Base-by-base conservation (phyloP, 2,797 vertebrate genomes). In the Smutsia temminckii region DNA sequence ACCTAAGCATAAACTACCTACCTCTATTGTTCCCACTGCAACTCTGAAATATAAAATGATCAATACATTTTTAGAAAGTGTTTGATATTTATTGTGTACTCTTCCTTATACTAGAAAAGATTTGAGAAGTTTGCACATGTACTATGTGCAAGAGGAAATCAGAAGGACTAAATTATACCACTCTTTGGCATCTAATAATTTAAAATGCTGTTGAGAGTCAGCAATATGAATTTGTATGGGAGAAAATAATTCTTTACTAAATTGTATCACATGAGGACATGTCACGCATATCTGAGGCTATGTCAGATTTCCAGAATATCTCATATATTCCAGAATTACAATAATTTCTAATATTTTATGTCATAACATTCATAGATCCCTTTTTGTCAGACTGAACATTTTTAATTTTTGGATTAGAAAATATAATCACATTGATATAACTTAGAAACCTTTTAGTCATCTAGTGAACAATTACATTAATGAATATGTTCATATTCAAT, bases 401-500 rank as follows among this genome's bases (percentile, higher is more conserved):
- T 46, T 78, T 55, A 49, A 49, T 74, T 85, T 93, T 91, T 29
- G 21, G 6, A 46, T 75, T 84, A 91, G 63, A 94, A 96, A 92
- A 71, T 55, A 72, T n/a, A 85, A 34, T 87, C 49, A 72, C 12
- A 53, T 37, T 89, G 57, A 78, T 18, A 34, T 29, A 46, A 17
- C 34, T 77, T 72, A n/a, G 8, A 79, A 96, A 89, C 59, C 29
- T 42, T 69, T 10, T 85, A 53, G 46, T 5, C 34, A 64, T 79
- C 14, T 71, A 71, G 40, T 79, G 51, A 91, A 63, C 5, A 91
- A 32, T 68, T 85, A 27, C 9, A 49, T 51, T 69, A 74, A 55
- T 83, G 59, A 81, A 69, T 42, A 93, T 84, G 21, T 61, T 3
- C 57, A 74, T 84, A 63, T 74, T 72, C 32, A 86, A 25, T 61